Evolutionary conservation across 2,888 invertebrate genomes (phyloP).

Genomic region (Phlogophora meticulosa): DNA sequence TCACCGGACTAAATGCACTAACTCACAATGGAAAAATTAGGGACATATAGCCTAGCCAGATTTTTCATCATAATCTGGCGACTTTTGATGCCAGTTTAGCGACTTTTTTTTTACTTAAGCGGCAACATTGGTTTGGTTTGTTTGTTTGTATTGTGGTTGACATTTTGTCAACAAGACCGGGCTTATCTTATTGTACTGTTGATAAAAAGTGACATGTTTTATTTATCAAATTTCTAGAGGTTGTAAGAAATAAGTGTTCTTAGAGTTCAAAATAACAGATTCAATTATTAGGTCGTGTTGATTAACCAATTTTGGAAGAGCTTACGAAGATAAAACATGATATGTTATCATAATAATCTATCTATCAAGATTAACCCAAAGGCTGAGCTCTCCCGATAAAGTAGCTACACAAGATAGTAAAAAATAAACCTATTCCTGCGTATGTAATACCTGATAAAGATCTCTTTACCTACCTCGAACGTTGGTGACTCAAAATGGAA

Average conservation of each 20-base stretch:
- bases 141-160: neutral
- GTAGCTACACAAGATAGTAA: constrained; percentile 1
- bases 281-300: neutral
- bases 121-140: neutral
- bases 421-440: neutral
- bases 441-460: neutral
- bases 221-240: neutral
- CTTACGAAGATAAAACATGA: constrained; percentile 2
- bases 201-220: neutral
- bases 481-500: constrained; percentile 67
- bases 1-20: too few species aligned
- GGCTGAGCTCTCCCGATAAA: neutral
- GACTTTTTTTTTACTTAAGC: too few species aligned
- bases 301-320: neutral
- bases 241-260: neutral
- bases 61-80: too few species aligned
- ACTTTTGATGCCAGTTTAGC: too few species aligned
- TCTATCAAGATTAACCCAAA: neutral
- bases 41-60: too few species aligned
- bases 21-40: too few species aligned
- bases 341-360: neutral
- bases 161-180: constrained; percentile 1
- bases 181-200: neutral
- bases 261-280: neutral
- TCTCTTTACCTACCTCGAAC: neutral